Evolutionary conservation across 1,140 invertebrate genomes (phyloP).

Genomic region (Tetramorium parvispinum): DNA sequence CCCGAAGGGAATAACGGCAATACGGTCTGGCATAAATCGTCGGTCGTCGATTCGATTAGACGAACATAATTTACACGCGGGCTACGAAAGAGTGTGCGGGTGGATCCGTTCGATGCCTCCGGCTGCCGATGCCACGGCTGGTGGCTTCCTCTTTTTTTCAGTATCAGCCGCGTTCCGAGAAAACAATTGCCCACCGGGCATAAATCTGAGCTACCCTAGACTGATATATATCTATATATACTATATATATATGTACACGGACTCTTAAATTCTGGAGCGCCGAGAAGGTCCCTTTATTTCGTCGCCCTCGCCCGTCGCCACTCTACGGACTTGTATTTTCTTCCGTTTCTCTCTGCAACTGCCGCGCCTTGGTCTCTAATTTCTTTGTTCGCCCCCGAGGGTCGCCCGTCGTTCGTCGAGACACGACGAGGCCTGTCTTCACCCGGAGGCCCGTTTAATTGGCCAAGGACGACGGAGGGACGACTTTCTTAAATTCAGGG

Average conservation of each 20-base stretch:
- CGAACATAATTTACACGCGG: constrained; percentile 80
- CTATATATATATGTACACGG: constrained; percentile 3
- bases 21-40: constrained; percentile 82
- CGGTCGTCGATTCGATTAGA: constrained; percentile 82
- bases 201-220: constrained; percentile 70
- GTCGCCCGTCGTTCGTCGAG: constrained; percentile 33
- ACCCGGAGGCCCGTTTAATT: constrained; percentile 31
- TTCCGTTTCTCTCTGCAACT: constrained; percentile 27
- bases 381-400: constrained; percentile 56
- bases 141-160: constrained; percentile 8
- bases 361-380: constrained; percentile 61
- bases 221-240: constrained; percentile 12
- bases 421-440: constrained; percentile 30
- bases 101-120: not conserved
- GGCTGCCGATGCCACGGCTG: not conserved
- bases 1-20: constrained; percentile 70
- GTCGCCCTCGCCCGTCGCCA: constrained; percentile 48
- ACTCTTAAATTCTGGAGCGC: constrained; percentile 66
- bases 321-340: constrained; percentile 53
- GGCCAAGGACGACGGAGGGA: constrained; percentile 29
- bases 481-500: constrained; percentile 44
- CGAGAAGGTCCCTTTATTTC: constrained; percentile 62
- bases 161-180: constrained; percentile 72
- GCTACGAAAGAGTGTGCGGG: constrained; percentile 19
- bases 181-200: constrained; percentile 78